Evolutionary conservation across 2,888 invertebrate genomes (phyloP).

Genomic region (Trypoxylon attenuatum): DNA sequence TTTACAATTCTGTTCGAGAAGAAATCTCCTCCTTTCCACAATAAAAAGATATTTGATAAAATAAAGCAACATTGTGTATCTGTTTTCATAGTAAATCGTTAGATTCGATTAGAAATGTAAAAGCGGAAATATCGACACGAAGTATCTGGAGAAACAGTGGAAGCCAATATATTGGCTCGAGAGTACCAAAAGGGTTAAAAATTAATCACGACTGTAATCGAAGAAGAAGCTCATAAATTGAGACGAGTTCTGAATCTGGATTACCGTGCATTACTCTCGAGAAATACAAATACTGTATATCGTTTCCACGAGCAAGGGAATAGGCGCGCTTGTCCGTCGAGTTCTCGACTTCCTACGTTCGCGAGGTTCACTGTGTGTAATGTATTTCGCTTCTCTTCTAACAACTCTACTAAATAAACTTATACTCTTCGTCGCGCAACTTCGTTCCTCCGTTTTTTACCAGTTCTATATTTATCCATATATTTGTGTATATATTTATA

Average conservation of each 20-base stretch:
- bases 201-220: too few relatives aligned
- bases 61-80: too few relatives aligned
- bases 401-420: constrained; percentile 66
- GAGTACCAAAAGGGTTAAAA: too few relatives aligned
- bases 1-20: too few relatives aligned
- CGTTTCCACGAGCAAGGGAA: constrained; percentile 17
- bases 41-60: too few relatives aligned
- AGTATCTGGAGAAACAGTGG: too few relatives aligned
- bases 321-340: constrained; percentile 29
- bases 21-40: too few relatives aligned
- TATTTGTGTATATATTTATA: constrained; percentile 17
- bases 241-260: constrained; percentile 37
- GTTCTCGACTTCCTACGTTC: constrained; percentile 37
- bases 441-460: constrained; percentile 36
- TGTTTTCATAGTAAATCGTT: too few relatives aligned
- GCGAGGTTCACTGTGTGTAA: constrained; percentile 23
- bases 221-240: too few relatives aligned
- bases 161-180: too few relatives aligned
- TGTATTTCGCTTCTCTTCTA: constrained; percentile 37
- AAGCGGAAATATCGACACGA: too few relatives aligned
- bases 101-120: too few relatives aligned
- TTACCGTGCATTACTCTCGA: constrained; percentile 24
- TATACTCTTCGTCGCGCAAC: constrained; percentile 38
- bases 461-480: constrained; percentile 16
- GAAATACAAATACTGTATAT: not conserved